Conservation (phyloP, 2,888 invertebrate species). For the Pterostichus madidus region DNA sequence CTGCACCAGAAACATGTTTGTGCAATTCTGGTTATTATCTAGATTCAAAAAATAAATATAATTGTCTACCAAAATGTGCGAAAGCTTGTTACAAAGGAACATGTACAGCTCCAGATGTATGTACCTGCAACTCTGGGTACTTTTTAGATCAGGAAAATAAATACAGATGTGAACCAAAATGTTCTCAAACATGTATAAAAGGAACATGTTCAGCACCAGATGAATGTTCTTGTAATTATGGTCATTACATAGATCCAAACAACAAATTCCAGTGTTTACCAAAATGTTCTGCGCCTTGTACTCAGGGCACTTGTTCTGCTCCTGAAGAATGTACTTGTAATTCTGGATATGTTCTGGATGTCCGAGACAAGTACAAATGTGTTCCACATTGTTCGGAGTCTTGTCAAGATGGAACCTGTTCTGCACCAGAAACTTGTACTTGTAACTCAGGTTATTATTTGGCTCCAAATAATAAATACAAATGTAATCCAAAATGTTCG, state of each 20-base stretch:
- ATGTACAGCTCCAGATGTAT: slow-evolving; percentile 68
- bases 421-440: slow-evolving; percentile 73
- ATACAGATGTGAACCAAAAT: slow-evolving; percentile 70
- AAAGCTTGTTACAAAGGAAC: slow-evolving; percentile 74
- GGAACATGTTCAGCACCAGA: slow-evolving; percentile 74
- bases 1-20: slow-evolving; percentile 73
- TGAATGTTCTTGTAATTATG: slow-evolving; percentile 78
- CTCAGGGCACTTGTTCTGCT: slow-evolving; percentile 71
- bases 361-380: slow-evolving; percentile 70
- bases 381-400: slow-evolving; percentile 70
- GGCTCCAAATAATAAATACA: slow-evolving; percentile 75
- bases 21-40: slow-evolving; percentile 79
- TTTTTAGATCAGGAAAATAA: slow-evolving; percentile 68
- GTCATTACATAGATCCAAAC: slow-evolving; percentile 77
- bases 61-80: slow-evolving; percentile 75
- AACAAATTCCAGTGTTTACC: slow-evolving; percentile 74
- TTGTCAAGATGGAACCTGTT: slow-evolving; percentile 74
- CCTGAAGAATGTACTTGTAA: slow-evolving; percentile 71
- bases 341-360: slow-evolving; percentile 77
- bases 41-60: slow-evolving; percentile 75
- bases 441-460: slow-evolving; percentile 79
- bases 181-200: slow-evolving; percentile 71
- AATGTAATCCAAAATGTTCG: slow-evolving; percentile 75
- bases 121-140: slow-evolving; percentile 77
- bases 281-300: slow-evolving; percentile 74